Conservation (phyloP, 2,888 invertebrate genomes). For the Emesis furor region DNA sequence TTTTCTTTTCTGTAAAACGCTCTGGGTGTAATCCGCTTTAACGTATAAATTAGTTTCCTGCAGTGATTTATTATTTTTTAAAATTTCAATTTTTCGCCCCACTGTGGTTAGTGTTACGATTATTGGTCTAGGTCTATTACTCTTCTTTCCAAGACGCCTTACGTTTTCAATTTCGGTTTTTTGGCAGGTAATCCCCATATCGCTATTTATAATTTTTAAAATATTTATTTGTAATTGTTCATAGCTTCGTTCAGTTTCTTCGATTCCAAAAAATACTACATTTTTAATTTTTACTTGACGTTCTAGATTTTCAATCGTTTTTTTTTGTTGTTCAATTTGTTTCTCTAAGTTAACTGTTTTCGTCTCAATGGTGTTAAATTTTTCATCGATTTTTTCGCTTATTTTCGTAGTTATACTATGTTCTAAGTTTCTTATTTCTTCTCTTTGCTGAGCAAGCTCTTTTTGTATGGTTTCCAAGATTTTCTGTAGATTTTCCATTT, state of each 20-base stretch:
- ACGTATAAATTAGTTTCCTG: background rate
- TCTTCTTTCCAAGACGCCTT: conserved; percentile 41
- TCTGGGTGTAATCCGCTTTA: background rate
- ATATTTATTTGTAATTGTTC: no score
- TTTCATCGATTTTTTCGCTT: background rate
- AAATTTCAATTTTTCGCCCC: conserved; percentile 63
- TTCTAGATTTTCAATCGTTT: background rate
- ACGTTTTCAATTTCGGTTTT: conserved; percentile 55
- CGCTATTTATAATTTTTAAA: conserved; percentile 38
- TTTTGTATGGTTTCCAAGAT: background rate
- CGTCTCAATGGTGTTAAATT: background rate
- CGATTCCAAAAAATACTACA: background rate
- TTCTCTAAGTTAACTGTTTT: background rate
- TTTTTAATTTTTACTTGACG: background rate
- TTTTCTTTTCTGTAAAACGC: background rate
- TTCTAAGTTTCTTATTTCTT: no score
- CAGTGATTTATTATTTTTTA: conserved; percentile 56
- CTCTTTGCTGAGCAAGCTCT: background rate
- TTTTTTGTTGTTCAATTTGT: background rate
- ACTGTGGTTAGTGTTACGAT: conserved; percentile 54
- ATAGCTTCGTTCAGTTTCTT: background rate
- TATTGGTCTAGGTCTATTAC: conserved; percentile 50
- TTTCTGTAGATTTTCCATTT: no score
- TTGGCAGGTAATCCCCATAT: conserved; percentile 41
- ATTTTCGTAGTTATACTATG: no score